Evolutionary conservation across 37 sponge, comb jelly and placozoan genomes (phyloP).

Genomic region (Halichondria panicea): DNA sequence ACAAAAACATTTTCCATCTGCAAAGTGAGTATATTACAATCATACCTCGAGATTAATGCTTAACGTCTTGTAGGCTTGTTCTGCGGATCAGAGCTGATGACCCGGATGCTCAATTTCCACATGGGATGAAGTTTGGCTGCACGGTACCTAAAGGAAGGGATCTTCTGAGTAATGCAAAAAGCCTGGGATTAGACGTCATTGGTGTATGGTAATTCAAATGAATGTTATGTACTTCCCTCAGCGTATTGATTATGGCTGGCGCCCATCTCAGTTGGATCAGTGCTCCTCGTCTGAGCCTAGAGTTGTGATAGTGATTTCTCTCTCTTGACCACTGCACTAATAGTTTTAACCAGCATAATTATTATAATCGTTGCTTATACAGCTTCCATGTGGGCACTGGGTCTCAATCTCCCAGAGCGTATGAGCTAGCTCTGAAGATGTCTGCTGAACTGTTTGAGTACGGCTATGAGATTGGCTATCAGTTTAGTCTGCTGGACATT

Average conservation of each 20-base stretch:
- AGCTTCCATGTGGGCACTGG: constrained; percentile 95
- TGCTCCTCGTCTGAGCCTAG: too few species aligned
- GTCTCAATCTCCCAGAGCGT: constrained; percentile 64
- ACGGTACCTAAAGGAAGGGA: constrained; percentile 37
- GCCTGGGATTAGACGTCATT: constrained; percentile 67
- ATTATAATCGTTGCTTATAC: too few species aligned
- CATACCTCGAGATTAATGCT: neutral
- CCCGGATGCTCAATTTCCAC: constrained; percentile 55
- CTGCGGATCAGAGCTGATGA: constrained; percentile 88
- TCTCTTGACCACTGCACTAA: constrained; percentile 60
- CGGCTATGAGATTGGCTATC: constrained; percentile 49
- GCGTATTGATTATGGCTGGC: too few species aligned
- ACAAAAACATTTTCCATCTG: constrained; percentile 34
- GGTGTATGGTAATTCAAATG: constrained; percentile 70
- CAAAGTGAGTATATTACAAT: constrained; percentile 30
- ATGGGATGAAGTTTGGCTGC: constrained; percentile 87
- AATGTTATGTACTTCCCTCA: too few species aligned
- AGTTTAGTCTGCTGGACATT: constrained; percentile 82
- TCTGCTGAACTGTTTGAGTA: constrained; percentile 60
- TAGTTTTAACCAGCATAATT: constrained; percentile 11
- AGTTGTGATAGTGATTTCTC: constrained; percentile 44
- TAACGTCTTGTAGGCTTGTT: constrained; percentile 47
- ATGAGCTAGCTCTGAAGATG: constrained; percentile 58
- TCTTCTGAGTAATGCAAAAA: constrained; percentile 65
- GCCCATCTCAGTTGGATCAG: too few species aligned